Percentiles rank a stretch among this genome's conserved stretches.
Evolutionary conservation across 2,113 vertebrate genomes (phyloP).

Genomic region (Heterocephalus glaber): DNA sequence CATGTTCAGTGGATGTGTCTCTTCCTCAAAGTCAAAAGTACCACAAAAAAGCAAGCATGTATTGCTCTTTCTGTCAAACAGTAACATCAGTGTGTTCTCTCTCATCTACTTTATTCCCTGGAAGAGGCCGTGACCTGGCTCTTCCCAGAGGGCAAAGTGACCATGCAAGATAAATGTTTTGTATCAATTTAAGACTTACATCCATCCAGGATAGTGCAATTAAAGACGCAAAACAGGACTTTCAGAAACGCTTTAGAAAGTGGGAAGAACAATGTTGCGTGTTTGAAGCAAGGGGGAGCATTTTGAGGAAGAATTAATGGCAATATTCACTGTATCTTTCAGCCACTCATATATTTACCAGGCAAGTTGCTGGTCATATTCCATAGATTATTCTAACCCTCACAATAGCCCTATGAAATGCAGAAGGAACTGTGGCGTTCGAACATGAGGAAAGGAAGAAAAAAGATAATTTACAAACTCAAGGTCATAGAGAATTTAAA

Average conservation of each 20-base stretch:
- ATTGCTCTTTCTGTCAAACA: background rate
- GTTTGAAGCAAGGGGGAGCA: background rate
- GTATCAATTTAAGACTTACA: background rate
- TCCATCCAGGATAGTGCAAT: background rate
- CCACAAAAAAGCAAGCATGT: background rate
- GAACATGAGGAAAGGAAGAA: background rate
- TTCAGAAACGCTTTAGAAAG: background rate
- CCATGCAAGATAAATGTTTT: background rate
- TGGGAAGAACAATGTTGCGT: background rate
- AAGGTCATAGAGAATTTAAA: constrained; percentile 31
- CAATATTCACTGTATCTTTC: background rate
- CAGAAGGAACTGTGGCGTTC: background rate
- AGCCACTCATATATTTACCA: background rate
- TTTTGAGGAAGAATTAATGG: background rate
- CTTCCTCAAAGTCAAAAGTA: background rate
- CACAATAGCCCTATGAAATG: background rate
- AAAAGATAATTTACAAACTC: background rate
- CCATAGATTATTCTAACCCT: background rate
- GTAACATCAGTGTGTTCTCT: background rate
- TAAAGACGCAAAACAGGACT: background rate
- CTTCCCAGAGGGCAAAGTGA: background rate
- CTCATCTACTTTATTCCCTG: background rate
- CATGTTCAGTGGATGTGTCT: background rate
- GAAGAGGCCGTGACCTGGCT: background rate
- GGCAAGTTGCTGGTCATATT: background rate